Evolutionary conservation across 23 tunicate genomes (phyloP), one percentile per base, ranked within the genome.

Genomic region (Clavelina lepadiformis): DNA sequence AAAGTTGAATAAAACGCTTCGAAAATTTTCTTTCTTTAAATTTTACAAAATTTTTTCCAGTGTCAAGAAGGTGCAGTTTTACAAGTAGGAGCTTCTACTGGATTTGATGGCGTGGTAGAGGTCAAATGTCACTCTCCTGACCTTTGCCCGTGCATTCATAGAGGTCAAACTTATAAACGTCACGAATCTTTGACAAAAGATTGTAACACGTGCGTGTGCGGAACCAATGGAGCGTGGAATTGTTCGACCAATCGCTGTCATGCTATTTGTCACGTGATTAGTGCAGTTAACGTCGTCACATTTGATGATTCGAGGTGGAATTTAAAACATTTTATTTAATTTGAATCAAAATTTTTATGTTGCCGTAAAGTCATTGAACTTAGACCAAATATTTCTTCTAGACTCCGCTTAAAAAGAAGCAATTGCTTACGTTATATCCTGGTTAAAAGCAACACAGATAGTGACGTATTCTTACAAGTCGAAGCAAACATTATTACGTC

Each of bases 251-350:
- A 74, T 61, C 75, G 31, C 25, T 82, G 91, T 41, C 33, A 51
- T 35, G 91, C 62, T 28, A 51, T 47, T 13, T 82, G 91, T 49
- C 73, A 76, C 56, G 62, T 82, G 55, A 65, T 82, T 5, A 61
- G 76, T 20, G 72, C 91, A 31, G 19, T 66, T n/a, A 65, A 74
- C 70, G 60, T 82, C 31, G 50, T 24, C 3, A 82, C 91, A 8
- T 82, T 82, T 36, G 91, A 82, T 58, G 36, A 56, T 15, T 49
- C 91, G 11, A 82, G 38, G 91, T 82, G 24, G n/a, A n/a, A n/a
- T n/a, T n/a, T n/a, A n/a, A 73, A 63, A 0, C 51, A 7, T 41
- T 22, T 38, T 65, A 38, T 53, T 53, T 53, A 11, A 15, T 41
- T 41, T 15, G 15, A 11, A 15, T 41, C 15, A 11, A 11, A 15